Evolutionary conservation across 2,888 invertebrate species (phyloP), one percentile per base, ranked within the genome.

Genomic region (Campoplex capitator): DNA sequence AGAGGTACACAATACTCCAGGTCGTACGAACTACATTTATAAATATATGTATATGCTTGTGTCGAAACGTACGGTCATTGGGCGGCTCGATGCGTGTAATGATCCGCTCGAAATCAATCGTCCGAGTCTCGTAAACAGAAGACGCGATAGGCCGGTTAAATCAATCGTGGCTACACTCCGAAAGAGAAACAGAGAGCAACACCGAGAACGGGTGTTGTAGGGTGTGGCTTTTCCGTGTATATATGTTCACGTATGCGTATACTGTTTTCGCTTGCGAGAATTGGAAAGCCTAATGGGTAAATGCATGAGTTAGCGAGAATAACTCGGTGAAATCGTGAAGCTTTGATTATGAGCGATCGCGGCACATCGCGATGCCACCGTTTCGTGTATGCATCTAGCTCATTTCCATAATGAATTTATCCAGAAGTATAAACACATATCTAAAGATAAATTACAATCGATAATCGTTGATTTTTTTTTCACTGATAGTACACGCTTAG

Each of bases 101-200:
- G 87, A 87, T 87, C 87, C 87, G 84, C 75, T 84, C 65, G 87
- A 84, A 87, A 87, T 87, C 87, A 87, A 87, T 87, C 84, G 87
- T 62, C 65, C 84, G 82, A 84, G 78, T 87, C 81, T 54, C 82
- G 87, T 84, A 84, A 84, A 87, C 82, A 87, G 87, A 87, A 87
- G 87, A 87, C 84, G 87, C 87, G 87, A 82, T 84, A 84, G 82
- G 84, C 87, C 82, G 84, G 84, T 78, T 84, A 78, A 87, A 87
- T 87, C 87, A 87, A 87, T 87, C 82, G 84, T 75, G 79, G 56
- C n/a, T 58, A 38, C 68, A 76, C 35, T 58, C 68, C 35, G 45
- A 75, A 83, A n/a, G 68, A 83, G 75, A 75, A 32, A 74, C 54
- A 35, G 56, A 28, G 56, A 56, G 42, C 23, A 54, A 18, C 32